Evolutionary conservation across 2,888 invertebrate genomes (phyloP).

Genomic region (Ligdia adustata): DNA sequence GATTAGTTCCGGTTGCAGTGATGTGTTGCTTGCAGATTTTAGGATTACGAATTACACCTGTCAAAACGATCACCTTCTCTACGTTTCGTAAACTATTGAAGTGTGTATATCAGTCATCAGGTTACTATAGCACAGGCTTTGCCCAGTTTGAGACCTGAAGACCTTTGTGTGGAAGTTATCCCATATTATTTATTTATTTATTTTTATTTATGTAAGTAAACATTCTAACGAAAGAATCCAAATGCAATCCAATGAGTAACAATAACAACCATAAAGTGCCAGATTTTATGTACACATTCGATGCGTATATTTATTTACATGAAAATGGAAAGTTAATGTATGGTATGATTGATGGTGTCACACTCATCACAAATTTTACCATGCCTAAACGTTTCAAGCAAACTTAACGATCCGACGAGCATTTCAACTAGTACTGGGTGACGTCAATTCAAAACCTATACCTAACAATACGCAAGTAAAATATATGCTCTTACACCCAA

Average conservation of each 20-base stretch:
- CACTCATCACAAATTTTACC: conserved; percentile 19
- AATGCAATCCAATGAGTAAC: too few species aligned
- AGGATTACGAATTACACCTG: conserved; percentile 29
- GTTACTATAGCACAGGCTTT: too few species aligned
- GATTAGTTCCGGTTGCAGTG: conserved; percentile 60
- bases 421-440: conserved; percentile 21
- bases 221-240: too few species aligned
- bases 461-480: conserved; percentile 26
- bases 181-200: too few species aligned
- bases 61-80: too few species aligned
- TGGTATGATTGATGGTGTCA: conserved; percentile 28
- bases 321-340: conserved; percentile 34
- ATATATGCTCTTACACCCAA: conserved; percentile 19
- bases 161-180: too few species aligned
- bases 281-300: conserved; percentile 28
- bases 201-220: too few species aligned
- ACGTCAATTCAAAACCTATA: conserved; percentile 31
- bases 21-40: conserved; percentile 27
- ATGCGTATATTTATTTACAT: conserved; percentile 26
- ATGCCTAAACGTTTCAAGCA: conserved; percentile 20
- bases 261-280: too few species aligned
- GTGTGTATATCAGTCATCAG: too few species aligned
- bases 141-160: too few species aligned
- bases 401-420: conserved; percentile 23
- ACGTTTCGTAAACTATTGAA: too few species aligned